Conservation (phyloP, 2,888 invertebrate genomes). For the Archips crataeganus region DNA sequence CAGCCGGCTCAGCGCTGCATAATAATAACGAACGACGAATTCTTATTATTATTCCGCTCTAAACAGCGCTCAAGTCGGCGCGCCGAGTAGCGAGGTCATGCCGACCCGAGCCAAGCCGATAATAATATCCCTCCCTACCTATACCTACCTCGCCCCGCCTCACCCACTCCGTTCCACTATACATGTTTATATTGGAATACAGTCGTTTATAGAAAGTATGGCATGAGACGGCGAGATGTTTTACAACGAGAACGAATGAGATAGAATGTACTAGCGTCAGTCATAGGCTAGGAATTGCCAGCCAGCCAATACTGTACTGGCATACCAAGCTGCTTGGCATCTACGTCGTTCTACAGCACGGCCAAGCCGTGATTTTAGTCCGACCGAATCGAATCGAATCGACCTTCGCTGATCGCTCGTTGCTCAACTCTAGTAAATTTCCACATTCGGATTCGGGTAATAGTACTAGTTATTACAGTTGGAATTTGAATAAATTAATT, state of each 20-base stretch:
- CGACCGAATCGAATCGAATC: constrained; percentile 51
- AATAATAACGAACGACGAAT: constrained; percentile 39
- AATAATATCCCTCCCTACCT: constrained; percentile 55
- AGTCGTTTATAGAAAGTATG: constrained; percentile 50
- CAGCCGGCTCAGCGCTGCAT: constrained; percentile 29
- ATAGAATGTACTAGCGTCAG: constrained; percentile 52
- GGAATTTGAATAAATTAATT: constrained; percentile 62
- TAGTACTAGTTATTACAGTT: constrained; percentile 54
- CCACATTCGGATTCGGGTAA: constrained; percentile 41
- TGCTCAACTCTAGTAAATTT: constrained; percentile 13
- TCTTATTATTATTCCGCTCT: constrained; percentile 59
- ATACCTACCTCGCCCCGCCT: constrained; percentile 54
- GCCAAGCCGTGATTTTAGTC: constrained; percentile 45
- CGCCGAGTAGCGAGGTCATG: constrained; percentile 41
- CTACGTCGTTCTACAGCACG: constrained; percentile 38
- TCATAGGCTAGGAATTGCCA: constrained; percentile 67
- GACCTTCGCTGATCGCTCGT: constrained; percentile 21
- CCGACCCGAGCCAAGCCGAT: constrained; percentile 59
- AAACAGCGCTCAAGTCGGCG: constrained; percentile 40
- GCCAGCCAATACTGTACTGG: constrained; percentile 53
- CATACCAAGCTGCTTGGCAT: constrained; percentile 39
- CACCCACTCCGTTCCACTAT: constrained; percentile 37
- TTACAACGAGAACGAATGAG: constrained; percentile 56
- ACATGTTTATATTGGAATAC: constrained; percentile 46
- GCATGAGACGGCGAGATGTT: constrained; percentile 47